Evolutionary conservation across 2,888 invertebrate genomes (phyloP).

Genomic region (Lordiphosa andalusiaca): DNA sequence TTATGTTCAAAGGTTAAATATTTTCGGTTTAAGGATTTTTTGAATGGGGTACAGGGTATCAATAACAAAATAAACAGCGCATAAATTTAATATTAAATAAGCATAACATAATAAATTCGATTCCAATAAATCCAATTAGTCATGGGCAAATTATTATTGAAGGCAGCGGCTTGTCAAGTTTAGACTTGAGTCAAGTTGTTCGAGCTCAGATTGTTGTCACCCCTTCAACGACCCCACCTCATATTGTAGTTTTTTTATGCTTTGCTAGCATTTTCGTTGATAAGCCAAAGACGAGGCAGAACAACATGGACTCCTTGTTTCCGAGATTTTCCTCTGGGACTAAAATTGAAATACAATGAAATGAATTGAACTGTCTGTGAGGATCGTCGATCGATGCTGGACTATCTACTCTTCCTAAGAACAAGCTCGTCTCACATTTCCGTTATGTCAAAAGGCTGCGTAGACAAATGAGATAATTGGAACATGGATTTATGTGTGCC

Average conservation of each 20-base stretch:
- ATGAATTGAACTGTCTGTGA: conserved; percentile 67
- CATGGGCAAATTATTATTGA: conserved; percentile 76
- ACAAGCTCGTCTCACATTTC: conserved; percentile 50
- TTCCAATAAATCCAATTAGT: conserved; percentile 78
- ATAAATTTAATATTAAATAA: conserved; percentile 71
- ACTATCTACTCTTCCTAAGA: not conserved
- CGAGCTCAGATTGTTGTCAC: conserved; percentile 10
- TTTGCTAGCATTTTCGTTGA: conserved; percentile 60
- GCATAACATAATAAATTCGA: conserved; percentile 76
- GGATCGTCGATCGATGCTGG: conserved; percentile 28
- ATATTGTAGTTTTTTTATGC: conserved; percentile 51
- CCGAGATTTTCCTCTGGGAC: conserved; percentile 11
- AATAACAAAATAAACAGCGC: conserved; percentile 57
- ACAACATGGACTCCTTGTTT: conserved; percentile 41
- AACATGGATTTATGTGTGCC: conserved; percentile 66
- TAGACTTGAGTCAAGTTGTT: conserved; percentile 12
- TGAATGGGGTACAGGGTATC: no score
- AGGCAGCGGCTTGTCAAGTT: conserved; percentile 46
- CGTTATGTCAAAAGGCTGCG: conserved; percentile 53
- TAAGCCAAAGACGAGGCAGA: conserved; percentile 38
- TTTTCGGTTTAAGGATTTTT: no score
- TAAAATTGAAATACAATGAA: conserved; percentile 24
- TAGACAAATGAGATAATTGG: conserved; percentile 78
- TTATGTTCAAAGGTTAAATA: no score
- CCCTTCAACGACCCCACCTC: conserved; percentile 23